phyloP scores from a whole-genome alignment of 2,113 vertebrate species.

The Anguilla rostrata region DNA sequence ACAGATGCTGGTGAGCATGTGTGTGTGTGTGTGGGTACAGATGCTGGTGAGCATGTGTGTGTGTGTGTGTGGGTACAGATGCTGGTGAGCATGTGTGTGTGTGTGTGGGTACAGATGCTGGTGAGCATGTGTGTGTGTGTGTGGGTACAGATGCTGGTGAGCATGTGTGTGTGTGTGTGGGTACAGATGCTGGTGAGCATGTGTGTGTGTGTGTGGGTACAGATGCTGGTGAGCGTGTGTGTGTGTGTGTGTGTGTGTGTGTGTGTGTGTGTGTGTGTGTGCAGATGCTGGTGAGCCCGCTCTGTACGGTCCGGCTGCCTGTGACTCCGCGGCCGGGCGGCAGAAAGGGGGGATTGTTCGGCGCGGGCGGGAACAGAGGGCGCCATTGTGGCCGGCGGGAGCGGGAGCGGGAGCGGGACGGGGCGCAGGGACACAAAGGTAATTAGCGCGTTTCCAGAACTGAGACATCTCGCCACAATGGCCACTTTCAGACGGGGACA shows the following conservation, averaged over 20 bases:
- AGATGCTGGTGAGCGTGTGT: too few relatives aligned
- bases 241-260: not conserved
- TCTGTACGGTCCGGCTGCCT: conserved; percentile 65
- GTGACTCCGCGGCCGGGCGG: conserved; percentile 52
- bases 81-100: too few relatives aligned
- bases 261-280: not conserved
- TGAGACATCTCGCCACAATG: conserved; percentile 69
- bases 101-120: too few relatives aligned
- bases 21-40: too few relatives aligned
- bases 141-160: not conserved
- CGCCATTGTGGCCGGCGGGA: conserved; percentile 77
- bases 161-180: not conserved
- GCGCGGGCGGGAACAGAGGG: conserved; percentile 75
- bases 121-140: not conserved
- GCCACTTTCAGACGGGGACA: conserved; percentile 55
- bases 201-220: not conserved
- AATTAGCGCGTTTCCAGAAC: conserved; percentile 74
- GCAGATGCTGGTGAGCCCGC: not conserved
- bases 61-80: too few relatives aligned
- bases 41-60: too few relatives aligned
- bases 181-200: too few relatives aligned
- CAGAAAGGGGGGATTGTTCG: conserved; percentile 69
- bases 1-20: too few relatives aligned
- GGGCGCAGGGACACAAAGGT: conserved; percentile 62
- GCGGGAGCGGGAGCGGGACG: conserved; percentile 61